phyloP scores from a whole-genome alignment of 2,888 invertebrate genomes.

The Siphlonurus alternatus region DNA sequence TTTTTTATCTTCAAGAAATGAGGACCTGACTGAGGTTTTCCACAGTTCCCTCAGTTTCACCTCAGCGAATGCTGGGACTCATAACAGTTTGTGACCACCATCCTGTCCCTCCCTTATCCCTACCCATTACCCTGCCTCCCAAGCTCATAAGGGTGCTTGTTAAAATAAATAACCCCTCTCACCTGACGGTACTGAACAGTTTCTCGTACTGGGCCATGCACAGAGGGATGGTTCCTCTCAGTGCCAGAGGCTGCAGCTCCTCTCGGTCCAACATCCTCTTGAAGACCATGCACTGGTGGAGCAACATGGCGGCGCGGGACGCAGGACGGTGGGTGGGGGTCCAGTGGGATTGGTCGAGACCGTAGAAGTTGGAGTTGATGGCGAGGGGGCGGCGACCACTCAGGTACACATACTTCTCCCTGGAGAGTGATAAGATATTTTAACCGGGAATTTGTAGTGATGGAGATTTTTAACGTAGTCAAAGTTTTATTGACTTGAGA shows the following conservation, averaged over 20 bases:
- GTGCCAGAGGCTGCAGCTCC: constrained; percentile 27
- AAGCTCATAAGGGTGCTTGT: no score
- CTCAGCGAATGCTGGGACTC: no score
- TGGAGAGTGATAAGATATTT: constrained; percentile 13
- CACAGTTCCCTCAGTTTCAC: no score
- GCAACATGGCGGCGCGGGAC: constrained; percentile 25
- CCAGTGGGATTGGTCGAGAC: constrained; percentile 29
- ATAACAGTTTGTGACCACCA: no score
- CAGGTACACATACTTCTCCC: constrained; percentile 33
- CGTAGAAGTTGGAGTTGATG: constrained; percentile 32
- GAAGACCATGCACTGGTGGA: constrained; percentile 24
- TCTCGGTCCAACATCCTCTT: constrained; percentile 29
- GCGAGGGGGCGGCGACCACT: constrained; percentile 27
- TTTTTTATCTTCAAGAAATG: no score
- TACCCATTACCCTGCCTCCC: no score
- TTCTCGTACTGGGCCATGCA: constrained; percentile 32
- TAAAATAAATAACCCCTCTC: constrained; percentile 9
- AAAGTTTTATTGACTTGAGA: no score
- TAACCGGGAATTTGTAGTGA: background rate
- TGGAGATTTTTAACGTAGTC: background rate
- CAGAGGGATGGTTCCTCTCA: constrained; percentile 29
- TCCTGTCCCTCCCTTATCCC: no score
- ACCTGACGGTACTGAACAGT: constrained; percentile 29
- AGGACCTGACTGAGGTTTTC: no score
- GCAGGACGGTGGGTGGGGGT: constrained; percentile 22